phyloP scores from a whole-genome alignment of 2,797 vertebrate species.

The Hippoglossus hippoglossus region DNA sequence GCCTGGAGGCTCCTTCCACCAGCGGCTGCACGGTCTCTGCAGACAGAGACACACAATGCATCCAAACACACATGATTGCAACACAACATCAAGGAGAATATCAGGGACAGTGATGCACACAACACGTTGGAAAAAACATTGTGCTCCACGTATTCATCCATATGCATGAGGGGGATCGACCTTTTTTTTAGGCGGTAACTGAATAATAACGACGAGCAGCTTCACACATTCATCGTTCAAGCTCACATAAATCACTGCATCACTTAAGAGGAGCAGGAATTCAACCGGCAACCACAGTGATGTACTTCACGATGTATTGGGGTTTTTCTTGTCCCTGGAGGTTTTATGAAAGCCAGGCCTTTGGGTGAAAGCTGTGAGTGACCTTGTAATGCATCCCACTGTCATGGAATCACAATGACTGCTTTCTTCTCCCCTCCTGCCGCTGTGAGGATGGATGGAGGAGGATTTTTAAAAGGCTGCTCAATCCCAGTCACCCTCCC shows the following conservation, averaged over 20 bases:
- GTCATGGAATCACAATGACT: slow-evolving; percentile 39
- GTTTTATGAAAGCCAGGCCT: slow-evolving; percentile 5
- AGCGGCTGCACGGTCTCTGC: slow-evolving; percentile 25
- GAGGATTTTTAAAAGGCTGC: slow-evolving; percentile 1
- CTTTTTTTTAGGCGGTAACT: neutral
- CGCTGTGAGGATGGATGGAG: neutral
- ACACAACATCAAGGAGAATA: no score
- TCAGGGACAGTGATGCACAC: neutral
- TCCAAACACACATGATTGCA: no score
- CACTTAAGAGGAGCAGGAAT: neutral
- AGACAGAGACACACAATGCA: neutral
- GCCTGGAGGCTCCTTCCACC: slow-evolving; percentile 19
- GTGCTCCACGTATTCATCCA: neutral
- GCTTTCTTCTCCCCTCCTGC: slow-evolving; percentile 17
- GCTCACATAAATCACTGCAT: neutral
- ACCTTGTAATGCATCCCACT: slow-evolving; percentile 61
- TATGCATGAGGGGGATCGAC: neutral
- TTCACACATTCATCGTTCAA: neutral
- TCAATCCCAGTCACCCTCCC: neutral
- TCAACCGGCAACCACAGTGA: neutral
- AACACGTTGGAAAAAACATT: neutral
- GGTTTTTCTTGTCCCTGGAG: neutral
- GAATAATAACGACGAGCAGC: neutral
- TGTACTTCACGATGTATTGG: no score
- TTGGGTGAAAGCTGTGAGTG: slow-evolving; percentile 26